phyloP scores from a whole-genome alignment of 2,888 invertebrate genomes.

The Dendrolimus houi region DNA sequence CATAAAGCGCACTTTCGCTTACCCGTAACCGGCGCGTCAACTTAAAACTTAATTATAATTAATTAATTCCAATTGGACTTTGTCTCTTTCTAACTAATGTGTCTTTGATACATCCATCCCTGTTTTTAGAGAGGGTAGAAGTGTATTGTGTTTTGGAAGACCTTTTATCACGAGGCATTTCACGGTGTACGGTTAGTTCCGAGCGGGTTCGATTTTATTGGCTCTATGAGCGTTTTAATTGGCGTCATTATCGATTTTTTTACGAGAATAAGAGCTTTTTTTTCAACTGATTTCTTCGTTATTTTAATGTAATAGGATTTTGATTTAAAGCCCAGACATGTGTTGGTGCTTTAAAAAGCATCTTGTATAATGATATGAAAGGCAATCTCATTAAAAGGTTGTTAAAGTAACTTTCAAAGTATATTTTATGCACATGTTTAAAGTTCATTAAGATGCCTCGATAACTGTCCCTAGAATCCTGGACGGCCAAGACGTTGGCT shows the following conservation, averaged over 20 bases:
- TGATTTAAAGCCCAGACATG: conserved; percentile 13
- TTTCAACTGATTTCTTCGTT: conserved; percentile 1
- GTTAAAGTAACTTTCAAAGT: too few relatives aligned
- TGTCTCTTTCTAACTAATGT: conserved; percentile 50
- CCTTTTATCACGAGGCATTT: conserved; percentile 72
- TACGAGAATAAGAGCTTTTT: not conserved
- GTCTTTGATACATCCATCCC: conserved; percentile 67
- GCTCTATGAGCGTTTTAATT: conserved; percentile 63
- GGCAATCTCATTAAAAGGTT: not conserved
- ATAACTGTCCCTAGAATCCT: too few relatives aligned
- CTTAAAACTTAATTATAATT: conserved; percentile 91
- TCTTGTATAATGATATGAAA: not conserved
- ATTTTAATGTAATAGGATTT: not conserved
- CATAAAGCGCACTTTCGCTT: conserved; percentile 63
- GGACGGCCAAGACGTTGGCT: too few relatives aligned
- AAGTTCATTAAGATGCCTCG: too few relatives aligned
- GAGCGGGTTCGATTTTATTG: conserved; percentile 70
- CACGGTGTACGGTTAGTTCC: conserved; percentile 63
- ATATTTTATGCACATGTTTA: too few relatives aligned
- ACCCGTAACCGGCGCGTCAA: conserved; percentile 79
- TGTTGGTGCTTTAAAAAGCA: not conserved
- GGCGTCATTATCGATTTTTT: conserved; percentile 37
- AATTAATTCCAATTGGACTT: conserved; percentile 83
- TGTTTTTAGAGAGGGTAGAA: conserved; percentile 54
- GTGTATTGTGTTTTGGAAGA: conserved; percentile 73